These are phyloP conservation scores for Agrochola lota DNA, from an alignment of 2,888 invertebrate species.

Conservation along the genomic window DNA sequence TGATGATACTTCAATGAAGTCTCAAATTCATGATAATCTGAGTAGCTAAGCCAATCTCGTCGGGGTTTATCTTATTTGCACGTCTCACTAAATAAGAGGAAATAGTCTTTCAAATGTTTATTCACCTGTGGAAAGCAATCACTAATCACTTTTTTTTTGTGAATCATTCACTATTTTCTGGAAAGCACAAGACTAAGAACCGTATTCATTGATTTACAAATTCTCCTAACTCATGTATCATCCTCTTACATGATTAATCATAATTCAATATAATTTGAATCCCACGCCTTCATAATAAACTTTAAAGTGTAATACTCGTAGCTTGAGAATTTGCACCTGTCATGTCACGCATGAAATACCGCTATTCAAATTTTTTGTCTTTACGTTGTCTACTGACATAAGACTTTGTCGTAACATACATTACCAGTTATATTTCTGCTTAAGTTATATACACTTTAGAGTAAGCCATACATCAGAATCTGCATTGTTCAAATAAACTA, in stretches of 20 bases:
- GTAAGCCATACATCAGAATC: background rate
- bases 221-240: constrained; percentile 50
- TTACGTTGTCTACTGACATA: background rate
- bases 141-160: constrained; percentile 20
- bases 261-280: constrained; percentile 56
- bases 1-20: background rate
- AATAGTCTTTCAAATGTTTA: constrained; percentile 16
- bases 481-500: background rate
- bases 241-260: constrained; percentile 51
- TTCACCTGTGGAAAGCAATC: constrained; percentile 11
- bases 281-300: constrained; percentile 55
- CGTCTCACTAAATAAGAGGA: background rate
- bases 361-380: constrained; percentile 28
- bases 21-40: background rate
- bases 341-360: constrained; percentile 25
- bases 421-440: background rate
- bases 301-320: constrained; percentile 27
- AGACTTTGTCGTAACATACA: constrained; percentile 9
- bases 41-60: too few species aligned
- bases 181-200: constrained; percentile 15
- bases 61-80: background rate
- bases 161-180: constrained; percentile 29
- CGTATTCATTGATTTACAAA: constrained; percentile 18
- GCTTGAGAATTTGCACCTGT: constrained; percentile 59
- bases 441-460: background rate